phyloP scores from a whole-genome alignment of 23 tunicate species.

The Halocynthia aurantium region DNA sequence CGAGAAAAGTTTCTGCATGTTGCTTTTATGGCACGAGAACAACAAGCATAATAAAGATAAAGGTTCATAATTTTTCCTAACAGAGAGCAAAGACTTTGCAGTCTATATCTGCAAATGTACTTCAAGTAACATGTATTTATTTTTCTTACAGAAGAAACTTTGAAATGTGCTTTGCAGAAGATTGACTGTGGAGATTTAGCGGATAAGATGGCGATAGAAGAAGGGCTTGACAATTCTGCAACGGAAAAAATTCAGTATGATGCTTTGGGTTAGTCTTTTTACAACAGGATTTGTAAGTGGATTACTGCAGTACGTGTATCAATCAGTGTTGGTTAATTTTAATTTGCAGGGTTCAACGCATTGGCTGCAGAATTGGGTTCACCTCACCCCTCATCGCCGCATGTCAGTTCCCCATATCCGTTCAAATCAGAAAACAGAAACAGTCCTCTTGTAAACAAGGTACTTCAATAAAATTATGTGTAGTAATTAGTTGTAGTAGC shows the following conservation, averaged over 20 bases:
- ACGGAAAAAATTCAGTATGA: conserved; percentile 4
- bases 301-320: no score
- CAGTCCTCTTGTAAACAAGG: conserved; percentile 32
- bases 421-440: conserved; percentile 28
- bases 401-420: conserved; percentile 84
- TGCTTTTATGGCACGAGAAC: conserved; percentile 48
- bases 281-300: no score
- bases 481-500: not conserved
- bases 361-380: conserved; percentile 75
- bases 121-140: not conserved
- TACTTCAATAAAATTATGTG: not conserved
- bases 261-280: conserved; percentile 3
- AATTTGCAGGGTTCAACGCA: conserved; percentile 50
- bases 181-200: conserved; percentile 7
- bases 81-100: not conserved
- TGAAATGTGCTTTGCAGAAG: conserved; percentile 5
- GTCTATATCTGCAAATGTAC: not conserved
- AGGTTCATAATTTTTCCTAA: not conserved
- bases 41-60: conserved; percentile 25
- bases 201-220: not conserved
- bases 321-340: not conserved
- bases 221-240: not conserved
- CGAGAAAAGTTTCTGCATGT: conserved; percentile 52
- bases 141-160: not conserved
- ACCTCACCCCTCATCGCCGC: conserved; percentile 34